Base-by-base conservation (phyloP, 2,888 invertebrate genomes). In the Cryptocheilus praepositus region DNA sequence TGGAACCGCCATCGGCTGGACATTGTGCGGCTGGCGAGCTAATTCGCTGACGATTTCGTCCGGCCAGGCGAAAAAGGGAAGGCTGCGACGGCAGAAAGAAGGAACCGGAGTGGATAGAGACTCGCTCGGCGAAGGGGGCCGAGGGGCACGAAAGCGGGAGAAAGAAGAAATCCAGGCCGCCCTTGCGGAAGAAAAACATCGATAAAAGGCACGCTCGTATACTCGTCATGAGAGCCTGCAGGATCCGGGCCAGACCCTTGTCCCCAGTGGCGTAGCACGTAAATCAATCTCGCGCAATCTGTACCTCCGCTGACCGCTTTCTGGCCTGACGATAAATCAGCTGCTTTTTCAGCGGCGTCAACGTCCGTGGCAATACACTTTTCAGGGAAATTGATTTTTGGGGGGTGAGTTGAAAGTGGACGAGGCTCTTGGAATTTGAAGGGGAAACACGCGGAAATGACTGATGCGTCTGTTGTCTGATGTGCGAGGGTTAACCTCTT, bases 211-310 rank as follows among this genome's bases (percentile, higher is more conserved):
- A 64, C 56, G 67, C 56, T 67, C 54, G 51, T 58, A 67, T 49
- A 67, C 64, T 70, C 69, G 61, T 64, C 67, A 64, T 56, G 60
- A 71, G 70, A 72, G 67, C 56, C 64, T 51, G 62, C 70, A 82
- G 81, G 81, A 81, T 82, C 79, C 81, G 81, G 82, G 78, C 77
- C 71, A 74, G 70, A 76, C 71, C 69, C 69, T 77, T 66, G 55
- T n/a, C 53, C 22, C 5, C 62, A 80, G 80, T 61, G 67, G 78
- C 78, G 80, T 73, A 74, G 64, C 22, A 16, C 7, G 56, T 18
- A 44, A 18, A 36, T 36, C 36, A 36, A 36, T 36, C 36, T 36
- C 36, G 36, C 36, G 8, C 36, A 36, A 36, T 36, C 36, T 36
- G 36, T 36, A 7, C 36, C 36, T 36, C 36, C 36, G 3, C 11